Conservation (phyloP, 2,888 invertebrate genomes). For the Epinotia bilunana region DNA sequence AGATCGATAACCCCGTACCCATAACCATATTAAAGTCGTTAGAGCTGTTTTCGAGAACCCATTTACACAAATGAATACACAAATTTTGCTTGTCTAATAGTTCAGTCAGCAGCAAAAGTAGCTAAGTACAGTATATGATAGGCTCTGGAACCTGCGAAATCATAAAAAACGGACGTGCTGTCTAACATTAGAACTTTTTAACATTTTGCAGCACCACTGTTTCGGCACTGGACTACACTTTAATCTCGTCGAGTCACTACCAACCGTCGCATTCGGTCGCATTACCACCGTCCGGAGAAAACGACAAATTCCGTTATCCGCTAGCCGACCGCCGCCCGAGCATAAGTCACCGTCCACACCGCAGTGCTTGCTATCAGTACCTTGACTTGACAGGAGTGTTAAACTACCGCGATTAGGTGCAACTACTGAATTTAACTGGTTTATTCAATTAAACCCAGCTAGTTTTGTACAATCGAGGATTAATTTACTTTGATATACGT, state of each 20-base stretch:
- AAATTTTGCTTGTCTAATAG: too few species aligned
- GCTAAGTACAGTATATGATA: background rate
- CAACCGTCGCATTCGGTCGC: slow-evolving; percentile 27
- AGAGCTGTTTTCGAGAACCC: too few species aligned
- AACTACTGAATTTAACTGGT: background rate
- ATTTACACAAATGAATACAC: too few species aligned
- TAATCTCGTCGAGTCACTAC: slow-evolving; percentile 16
- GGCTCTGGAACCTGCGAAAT: background rate
- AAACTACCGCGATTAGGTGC: background rate
- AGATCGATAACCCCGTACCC: too few species aligned
- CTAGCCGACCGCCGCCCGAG: slow-evolving; percentile 32
- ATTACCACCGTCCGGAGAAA: slow-evolving; percentile 57
- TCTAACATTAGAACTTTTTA: background rate
- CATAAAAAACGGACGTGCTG: background rate
- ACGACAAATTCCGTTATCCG: slow-evolving; percentile 64
- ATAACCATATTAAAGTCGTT: too few species aligned
- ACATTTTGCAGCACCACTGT: background rate
- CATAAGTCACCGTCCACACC: slow-evolving; percentile 41
- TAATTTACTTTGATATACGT: too few species aligned
- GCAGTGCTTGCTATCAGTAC: slow-evolving; percentile 15
- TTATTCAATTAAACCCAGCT: background rate
- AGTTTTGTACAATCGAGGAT: background rate
- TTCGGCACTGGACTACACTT: slow-evolving; percentile 4
- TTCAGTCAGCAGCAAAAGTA: too few species aligned
- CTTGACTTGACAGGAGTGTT: slow-evolving; percentile 18